Conservation (phyloP, 37 sponge, comb jelly and placozoan species). For the Eunapius fragilis region DNA sequence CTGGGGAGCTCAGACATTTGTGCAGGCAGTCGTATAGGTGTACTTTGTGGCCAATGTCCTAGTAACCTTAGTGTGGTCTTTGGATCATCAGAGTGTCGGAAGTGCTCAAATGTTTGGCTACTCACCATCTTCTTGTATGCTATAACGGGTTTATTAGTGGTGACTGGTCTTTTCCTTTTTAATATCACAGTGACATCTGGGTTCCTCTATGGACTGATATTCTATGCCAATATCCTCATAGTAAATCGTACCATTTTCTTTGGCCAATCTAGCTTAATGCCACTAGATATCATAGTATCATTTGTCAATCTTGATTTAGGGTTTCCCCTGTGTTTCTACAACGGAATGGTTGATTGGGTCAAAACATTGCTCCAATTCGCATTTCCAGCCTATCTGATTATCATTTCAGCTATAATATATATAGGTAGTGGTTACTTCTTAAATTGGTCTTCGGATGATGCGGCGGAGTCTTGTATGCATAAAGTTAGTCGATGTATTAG, state of each 20-base stretch:
- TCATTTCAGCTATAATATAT: neutral
- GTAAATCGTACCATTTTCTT: constrained; percentile 34
- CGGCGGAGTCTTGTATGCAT: too few species aligned
- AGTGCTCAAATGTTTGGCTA: constrained; percentile 48
- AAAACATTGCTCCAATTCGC: constrained; percentile 18
- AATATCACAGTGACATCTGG: constrained; percentile 45
- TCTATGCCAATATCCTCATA: constrained; percentile 58
- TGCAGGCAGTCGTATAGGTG: constrained; percentile 24
- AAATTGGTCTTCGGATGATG: too few species aligned
- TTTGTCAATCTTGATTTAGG: constrained; percentile 23
- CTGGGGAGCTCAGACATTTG: constrained; percentile 12
- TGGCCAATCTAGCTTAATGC: neutral
- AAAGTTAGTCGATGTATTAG: too few species aligned
- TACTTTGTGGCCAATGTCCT: constrained; percentile 58
- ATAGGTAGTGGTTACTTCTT: neutral
- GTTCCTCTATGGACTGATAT: constrained; percentile 45
- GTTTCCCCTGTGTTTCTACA: constrained; percentile 3
- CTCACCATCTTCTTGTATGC: constrained; percentile 29
- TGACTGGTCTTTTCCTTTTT: constrained; percentile 40
- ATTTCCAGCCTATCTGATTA: constrained; percentile 7
- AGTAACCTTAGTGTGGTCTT: constrained; percentile 51
- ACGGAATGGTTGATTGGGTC: neutral
- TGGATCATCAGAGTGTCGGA: constrained; percentile 34
- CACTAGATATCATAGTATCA: neutral
- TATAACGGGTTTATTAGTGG: constrained; percentile 27